These are phyloP conservation scores for Colostygia pectinataria DNA, from an alignment of 2,888 invertebrate genomes.

Conservation along the genomic window DNA sequence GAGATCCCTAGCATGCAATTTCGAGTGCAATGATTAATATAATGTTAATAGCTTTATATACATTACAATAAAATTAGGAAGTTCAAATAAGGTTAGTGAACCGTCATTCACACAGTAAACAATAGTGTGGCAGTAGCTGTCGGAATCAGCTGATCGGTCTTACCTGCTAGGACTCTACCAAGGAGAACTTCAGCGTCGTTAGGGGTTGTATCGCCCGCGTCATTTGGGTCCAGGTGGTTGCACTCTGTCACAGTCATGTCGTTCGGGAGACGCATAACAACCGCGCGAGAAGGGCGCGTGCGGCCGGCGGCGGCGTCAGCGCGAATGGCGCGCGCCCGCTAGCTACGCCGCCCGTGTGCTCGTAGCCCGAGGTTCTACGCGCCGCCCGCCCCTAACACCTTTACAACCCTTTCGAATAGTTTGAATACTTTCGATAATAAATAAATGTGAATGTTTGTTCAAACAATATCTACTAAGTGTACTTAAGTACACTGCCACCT, in stretches of 20 bases:
- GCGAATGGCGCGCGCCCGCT: slow-evolving; percentile 72
- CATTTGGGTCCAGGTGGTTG: slow-evolving; percentile 51
- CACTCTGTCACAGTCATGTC: slow-evolving; percentile 79
- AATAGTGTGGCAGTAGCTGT: slow-evolving; percentile 40
- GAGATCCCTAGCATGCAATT: slow-evolving; percentile 21
- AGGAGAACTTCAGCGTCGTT: slow-evolving; percentile 72
- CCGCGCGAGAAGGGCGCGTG: slow-evolving; percentile 71
- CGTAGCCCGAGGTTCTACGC: slow-evolving; percentile 55
- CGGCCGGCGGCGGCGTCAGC: slow-evolving; percentile 77
- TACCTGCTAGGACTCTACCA: slow-evolving; percentile 77
- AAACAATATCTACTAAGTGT: background rate
- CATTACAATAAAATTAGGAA: slow-evolving; percentile 30
- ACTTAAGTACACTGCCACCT: no score
- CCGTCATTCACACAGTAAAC: slow-evolving; percentile 41
- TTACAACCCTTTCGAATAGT: slow-evolving; percentile 35
- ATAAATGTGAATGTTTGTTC: background rate
- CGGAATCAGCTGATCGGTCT: slow-evolving; percentile 60
- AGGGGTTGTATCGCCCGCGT: slow-evolving; percentile 45
- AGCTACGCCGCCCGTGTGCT: slow-evolving; percentile 70
- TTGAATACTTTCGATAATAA: background rate
- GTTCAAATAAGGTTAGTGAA: slow-evolving; percentile 36
- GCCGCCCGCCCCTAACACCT: slow-evolving; percentile 61
- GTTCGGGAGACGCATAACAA: slow-evolving; percentile 70
- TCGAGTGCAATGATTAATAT: slow-evolving; percentile 20
- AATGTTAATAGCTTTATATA: no score